These are phyloP conservation scores for Cotesia glomerata DNA, from an alignment of 1,140 invertebrate species.

Conservation along the genomic window DNA sequence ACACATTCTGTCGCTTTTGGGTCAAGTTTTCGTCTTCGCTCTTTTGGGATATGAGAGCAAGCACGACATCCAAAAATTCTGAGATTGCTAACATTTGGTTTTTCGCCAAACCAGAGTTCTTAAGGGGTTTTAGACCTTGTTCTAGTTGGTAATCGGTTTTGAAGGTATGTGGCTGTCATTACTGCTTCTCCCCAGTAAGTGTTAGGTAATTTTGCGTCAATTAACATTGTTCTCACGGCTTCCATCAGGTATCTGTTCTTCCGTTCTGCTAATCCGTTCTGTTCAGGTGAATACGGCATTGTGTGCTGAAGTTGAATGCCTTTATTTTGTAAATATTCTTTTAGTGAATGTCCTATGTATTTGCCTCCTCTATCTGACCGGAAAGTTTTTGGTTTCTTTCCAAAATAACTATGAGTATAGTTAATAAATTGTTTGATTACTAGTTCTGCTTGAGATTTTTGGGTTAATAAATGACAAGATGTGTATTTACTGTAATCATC, in stretches of 20 bases:
- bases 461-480: constrained; percentile 3
- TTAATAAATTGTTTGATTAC: constrained; percentile 27
- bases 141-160: not conserved
- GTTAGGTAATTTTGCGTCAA: not conserved
- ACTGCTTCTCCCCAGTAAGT: not conserved
- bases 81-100: constrained; percentile 43
- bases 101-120: constrained; percentile 40
- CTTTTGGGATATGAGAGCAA: constrained; percentile 35
- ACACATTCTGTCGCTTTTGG: constrained; percentile 39
- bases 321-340: not conserved
- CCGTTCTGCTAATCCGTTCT: constrained; percentile 47
- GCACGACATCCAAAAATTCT: constrained; percentile 46
- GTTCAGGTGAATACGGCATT: constrained; percentile 42
- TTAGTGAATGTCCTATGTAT: not conserved
- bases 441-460: constrained; percentile 24
- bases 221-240: not conserved
- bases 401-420: constrained; percentile 19
- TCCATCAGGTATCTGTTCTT: constrained; percentile 34
- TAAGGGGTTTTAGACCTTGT: not conserved
- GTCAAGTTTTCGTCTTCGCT: constrained; percentile 41
- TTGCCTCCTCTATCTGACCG: not conserved
- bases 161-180: not conserved
- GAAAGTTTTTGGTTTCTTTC: constrained; percentile 23
- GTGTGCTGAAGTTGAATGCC: constrained; percentile 35
- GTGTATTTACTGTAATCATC: constrained; percentile 27